Evolutionary conservation across 2,113 vertebrate genomes (phyloP).

Genomic region (Ptychochromis oligacanthus): DNA sequence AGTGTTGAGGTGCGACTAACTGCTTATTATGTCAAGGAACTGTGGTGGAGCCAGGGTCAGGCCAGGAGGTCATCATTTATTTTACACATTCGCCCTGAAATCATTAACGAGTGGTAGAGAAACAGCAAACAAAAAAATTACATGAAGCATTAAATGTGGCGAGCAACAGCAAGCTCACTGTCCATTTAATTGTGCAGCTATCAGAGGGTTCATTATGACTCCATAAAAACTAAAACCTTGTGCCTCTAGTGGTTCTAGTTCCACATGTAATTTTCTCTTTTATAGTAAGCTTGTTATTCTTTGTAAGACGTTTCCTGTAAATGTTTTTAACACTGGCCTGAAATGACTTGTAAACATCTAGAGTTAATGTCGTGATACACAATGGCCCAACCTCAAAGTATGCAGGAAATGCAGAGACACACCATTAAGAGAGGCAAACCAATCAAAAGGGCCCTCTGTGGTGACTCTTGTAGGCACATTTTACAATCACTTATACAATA

Average conservation of each 20-base stretch:
- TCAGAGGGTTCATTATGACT: conserved; percentile 44
- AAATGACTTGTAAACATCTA: conserved; percentile 33
- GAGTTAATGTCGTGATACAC: conserved; percentile 1
- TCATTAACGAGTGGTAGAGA: conserved; percentile 53
- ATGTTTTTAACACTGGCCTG: conserved; percentile 24
- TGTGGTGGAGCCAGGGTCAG: conserved; percentile 51
- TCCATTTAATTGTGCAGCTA: conserved; percentile 37
- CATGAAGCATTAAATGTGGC: conserved; percentile 12
- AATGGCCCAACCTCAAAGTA: neutral
- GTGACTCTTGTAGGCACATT: neutral
- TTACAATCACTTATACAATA: neutral
- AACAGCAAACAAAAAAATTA: conserved; percentile 35
- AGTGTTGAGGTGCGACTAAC: conserved; percentile 63
- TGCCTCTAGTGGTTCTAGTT: neutral
- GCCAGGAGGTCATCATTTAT: conserved; percentile 66
- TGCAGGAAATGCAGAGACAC: neutral
- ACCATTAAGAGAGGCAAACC: neutral
- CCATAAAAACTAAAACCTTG: conserved; percentile 27
- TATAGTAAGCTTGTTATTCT: conserved; percentile 24
- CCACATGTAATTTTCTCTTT: neutral
- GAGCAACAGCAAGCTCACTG: conserved; percentile 19
- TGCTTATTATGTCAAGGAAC: conserved; percentile 72
- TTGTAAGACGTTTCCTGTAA: conserved; percentile 20
- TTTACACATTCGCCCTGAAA: conserved; percentile 56
- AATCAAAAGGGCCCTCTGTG: neutral